Evolutionary conservation across 2,113 vertebrate species (phyloP).

Genomic region (Zeus faber): DNA sequence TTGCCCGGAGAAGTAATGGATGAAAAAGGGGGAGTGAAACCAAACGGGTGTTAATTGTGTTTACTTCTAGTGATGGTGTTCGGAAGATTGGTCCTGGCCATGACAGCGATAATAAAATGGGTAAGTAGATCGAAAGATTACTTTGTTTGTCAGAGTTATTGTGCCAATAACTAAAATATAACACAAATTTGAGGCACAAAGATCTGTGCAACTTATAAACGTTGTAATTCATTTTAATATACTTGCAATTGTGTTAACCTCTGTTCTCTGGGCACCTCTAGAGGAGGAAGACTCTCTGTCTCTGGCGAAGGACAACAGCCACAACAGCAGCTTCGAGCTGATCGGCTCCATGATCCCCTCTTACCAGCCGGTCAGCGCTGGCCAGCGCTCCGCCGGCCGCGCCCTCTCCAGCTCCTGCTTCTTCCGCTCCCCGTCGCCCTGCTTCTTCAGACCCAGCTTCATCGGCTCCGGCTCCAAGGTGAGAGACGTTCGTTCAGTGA

Average conservation of each 20-base stretch:
- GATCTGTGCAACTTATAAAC: no score
- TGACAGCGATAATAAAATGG: constrained; percentile 64
- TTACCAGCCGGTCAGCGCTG: constrained; percentile 88
- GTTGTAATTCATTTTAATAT: no score
- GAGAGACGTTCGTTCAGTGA: no score
- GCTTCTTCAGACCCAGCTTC: constrained; percentile 86
- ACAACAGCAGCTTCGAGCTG: constrained; percentile 97
- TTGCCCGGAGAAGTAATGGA: no score
- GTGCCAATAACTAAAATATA: no score
- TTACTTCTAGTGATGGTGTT: constrained; percentile 59
- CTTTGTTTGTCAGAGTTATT: no score
- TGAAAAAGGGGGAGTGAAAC: no score
- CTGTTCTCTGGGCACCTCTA: constrained; percentile 33
- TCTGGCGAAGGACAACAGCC: constrained; percentile 87
- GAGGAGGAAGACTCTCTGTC: constrained; percentile 89
- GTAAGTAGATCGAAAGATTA: no score
- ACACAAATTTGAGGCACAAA: no score
- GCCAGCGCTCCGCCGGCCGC: constrained; percentile 71
- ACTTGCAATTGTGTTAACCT: no score
- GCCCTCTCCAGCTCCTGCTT: constrained; percentile 60
- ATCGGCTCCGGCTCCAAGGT: constrained; percentile 94
- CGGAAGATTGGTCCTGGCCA: constrained; percentile 54
- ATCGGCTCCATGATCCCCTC: constrained; percentile 92
- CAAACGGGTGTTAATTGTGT: neutral
- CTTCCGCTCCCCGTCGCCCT: constrained; percentile 92